These are phyloP conservation scores for Lutjanus campechanus DNA, from an alignment of 2,797 vertebrate species.

Conservation along the genomic window DNA sequence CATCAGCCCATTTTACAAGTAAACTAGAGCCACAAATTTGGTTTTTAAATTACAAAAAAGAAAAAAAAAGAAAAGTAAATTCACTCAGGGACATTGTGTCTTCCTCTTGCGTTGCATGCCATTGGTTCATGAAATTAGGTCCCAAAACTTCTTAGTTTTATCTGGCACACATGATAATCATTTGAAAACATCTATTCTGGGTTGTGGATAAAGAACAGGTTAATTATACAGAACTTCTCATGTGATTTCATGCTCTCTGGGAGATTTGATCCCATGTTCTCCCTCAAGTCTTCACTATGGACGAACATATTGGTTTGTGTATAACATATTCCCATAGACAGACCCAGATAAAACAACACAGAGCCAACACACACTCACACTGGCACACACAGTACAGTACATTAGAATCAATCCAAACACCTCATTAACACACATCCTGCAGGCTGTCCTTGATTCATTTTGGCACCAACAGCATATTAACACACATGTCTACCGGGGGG, in stretches of 20 bases:
- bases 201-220: constrained; percentile 15
- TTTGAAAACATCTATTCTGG: constrained; percentile 30
- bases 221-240: constrained; percentile 38
- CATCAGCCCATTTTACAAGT: neutral
- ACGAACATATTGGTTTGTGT: constrained; percentile 43
- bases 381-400: constrained; percentile 28
- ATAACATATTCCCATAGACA: neutral
- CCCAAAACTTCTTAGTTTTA: constrained; percentile 5
- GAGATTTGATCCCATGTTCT: constrained; percentile 39
- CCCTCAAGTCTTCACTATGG: constrained; percentile 25
- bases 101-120: neutral
- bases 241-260: constrained; percentile 33
- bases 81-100: neutral
- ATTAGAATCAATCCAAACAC: constrained; percentile 52
- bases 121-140: neutral
- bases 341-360: constrained; percentile 40
- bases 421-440: constrained; percentile 67
- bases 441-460: constrained; percentile 62
- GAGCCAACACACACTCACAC: constrained; percentile 6
- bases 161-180: constrained; percentile 10
- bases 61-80: neutral
- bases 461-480: constrained; percentile 55
- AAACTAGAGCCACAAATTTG: neutral
- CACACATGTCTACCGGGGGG: constrained; percentile 36
- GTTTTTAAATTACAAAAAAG: neutral